phyloP scores from a whole-genome alignment of 2,888 invertebrate genomes.

The Oxycera nigricornis region DNA sequence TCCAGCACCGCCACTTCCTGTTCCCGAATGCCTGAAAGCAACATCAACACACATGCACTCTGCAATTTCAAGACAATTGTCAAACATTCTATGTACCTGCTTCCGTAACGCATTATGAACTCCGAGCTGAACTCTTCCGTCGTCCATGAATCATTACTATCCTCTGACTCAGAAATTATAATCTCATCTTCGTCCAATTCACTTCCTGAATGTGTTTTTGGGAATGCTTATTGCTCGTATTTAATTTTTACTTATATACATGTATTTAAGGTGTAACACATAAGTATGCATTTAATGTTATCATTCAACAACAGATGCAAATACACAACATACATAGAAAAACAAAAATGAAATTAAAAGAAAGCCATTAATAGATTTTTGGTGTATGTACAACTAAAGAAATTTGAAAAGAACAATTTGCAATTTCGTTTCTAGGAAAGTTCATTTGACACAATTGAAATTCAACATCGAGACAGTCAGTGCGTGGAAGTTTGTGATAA shows the following conservation, averaged over 20 bases:
- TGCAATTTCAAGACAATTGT: no score
- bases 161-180: constrained; percentile 75
- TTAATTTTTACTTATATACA: constrained; percentile 10
- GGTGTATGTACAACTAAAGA: no score
- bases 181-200: constrained; percentile 76
- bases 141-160: constrained; percentile 83
- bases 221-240: constrained; percentile 26
- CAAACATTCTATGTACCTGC: constrained; percentile 62
- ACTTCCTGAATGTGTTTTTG: constrained; percentile 64
- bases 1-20: constrained; percentile 63
- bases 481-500: no score
- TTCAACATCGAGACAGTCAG: no score
- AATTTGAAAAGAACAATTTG: no score
- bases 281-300: constrained; percentile 8
- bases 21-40: constrained; percentile 62
- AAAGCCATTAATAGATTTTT: neutral
- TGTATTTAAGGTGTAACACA: constrained; percentile 19
- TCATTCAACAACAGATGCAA: constrained; percentile 7
- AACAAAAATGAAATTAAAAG: constrained; percentile 2
- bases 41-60: no score
- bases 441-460: no score
- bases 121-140: constrained; percentile 82
- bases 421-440: no score
- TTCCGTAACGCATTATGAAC: constrained; percentile 78
- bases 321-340: constrained; percentile 2